Conservation (phyloP, 1,140 invertebrate species). For the Acromyrmex heyeri region DNA sequence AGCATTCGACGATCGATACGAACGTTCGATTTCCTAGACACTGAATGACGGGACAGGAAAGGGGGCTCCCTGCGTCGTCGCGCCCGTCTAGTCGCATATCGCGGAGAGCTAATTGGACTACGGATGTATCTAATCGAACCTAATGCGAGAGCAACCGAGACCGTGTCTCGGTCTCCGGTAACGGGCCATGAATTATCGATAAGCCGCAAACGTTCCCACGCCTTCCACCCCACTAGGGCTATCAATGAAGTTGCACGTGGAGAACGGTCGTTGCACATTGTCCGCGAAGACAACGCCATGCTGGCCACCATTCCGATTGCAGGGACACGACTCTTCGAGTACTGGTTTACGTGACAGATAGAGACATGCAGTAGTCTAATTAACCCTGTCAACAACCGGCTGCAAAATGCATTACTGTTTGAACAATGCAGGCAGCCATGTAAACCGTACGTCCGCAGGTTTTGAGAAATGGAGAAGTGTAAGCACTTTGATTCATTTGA, state of each 20-base stretch:
- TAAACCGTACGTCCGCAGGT: background rate
- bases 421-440: background rate
- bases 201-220: constrained; percentile 58
- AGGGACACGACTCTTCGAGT: constrained; percentile 33
- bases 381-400: background rate
- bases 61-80: background rate
- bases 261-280: background rate
- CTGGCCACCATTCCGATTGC: background rate
- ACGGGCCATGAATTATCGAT: constrained; percentile 74
- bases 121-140: constrained; percentile 70
- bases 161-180: constrained; percentile 58
- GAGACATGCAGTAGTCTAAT: constrained; percentile 16
- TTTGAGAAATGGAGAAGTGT: background rate
- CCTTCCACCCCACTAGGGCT: constrained; percentile 13
- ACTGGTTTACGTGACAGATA: constrained; percentile 31
- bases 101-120: constrained; percentile 66
- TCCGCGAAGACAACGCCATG: constrained; percentile 26
- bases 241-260: constrained; percentile 66
- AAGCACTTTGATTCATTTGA: background rate
- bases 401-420: background rate
- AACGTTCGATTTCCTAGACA: constrained; percentile 35
- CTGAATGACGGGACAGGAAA: constrained; percentile 4
- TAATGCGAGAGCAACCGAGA: constrained; percentile 61
- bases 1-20: constrained; percentile 19
- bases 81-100: constrained; percentile 43